Base-by-base conservation (phyloP, 2,888 invertebrate species). In the Papilio protenor region DNA sequence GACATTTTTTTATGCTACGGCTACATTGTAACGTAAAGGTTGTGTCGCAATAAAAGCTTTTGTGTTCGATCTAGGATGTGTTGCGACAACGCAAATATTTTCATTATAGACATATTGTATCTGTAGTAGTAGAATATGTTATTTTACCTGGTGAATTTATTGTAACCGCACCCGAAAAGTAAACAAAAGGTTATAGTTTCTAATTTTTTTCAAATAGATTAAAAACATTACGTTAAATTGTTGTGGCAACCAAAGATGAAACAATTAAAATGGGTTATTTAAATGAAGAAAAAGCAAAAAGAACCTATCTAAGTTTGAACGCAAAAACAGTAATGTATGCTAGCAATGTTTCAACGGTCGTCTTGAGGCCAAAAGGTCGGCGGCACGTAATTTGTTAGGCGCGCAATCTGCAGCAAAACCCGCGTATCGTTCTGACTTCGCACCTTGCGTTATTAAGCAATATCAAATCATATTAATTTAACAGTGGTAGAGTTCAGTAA, bases 341-440 rank as follows among this genome's bases (percentile, higher is more conserved):
- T 21, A 69, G 66, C 45, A 69, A 69, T 69, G 21, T 69, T 45
- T 45, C 45, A 45, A 45, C 27, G 45, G n/a, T 69, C 66, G 40
- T 45, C 45, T 69, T 21, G 45, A 69, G 45, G 64, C 72, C 64
- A 78, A 4, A 72, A 78, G 75, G 71, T 75, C 55, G 55, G 45
- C 21, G 16, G 71, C 14, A 52, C 2, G n/a, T 61, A 71, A 75
- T 78, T 75, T 72, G 71, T 72, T 55, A 75, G 55, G 27, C 55
- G 61, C 75, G 61, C 64, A 55, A n/a, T 21, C 27, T 14, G 61
- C 27, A 61, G 59, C 23, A 59, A 40, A n/a, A 10, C 33, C 45
- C 45, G 21, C 21, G 66, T 45, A 66, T 16, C 18, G n/a, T 64
- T 33, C 8, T 33, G 64, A 64, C 66, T 66, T 45, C 66, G 45